These are phyloP conservation scores for Trachelus stipa DNA, from an alignment of 2,888 invertebrate species.

Conservation along the genomic window DNA sequence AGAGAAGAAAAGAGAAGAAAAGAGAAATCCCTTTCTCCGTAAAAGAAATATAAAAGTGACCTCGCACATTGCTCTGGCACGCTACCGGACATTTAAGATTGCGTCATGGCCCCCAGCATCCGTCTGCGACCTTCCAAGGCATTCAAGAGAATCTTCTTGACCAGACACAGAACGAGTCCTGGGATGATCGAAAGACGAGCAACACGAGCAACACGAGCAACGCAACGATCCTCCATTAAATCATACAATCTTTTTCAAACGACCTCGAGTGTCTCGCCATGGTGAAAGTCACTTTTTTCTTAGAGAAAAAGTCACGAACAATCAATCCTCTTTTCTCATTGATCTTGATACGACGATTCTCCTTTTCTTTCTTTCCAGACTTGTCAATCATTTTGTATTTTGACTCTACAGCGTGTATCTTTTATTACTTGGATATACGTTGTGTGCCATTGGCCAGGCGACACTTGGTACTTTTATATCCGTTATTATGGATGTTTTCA, in stretches of 20 bases:
- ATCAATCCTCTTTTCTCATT: background rate
- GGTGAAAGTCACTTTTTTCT: slow-evolving; percentile 28
- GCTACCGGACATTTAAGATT: background rate
- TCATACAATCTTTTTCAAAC: slow-evolving; percentile 30
- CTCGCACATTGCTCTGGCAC: background rate
- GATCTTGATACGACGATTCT: slow-evolving; percentile 8
- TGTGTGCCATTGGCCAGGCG: background rate
- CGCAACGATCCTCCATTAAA: slow-evolving; percentile 20
- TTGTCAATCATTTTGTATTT: slow-evolving; percentile 9
- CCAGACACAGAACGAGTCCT: background rate
- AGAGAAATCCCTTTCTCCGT: background rate
- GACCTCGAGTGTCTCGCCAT: slow-evolving; percentile 16
- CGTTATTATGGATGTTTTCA: background rate
- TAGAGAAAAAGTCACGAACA: background rate
- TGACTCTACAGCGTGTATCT: background rate
- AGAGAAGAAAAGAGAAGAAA: background rate
- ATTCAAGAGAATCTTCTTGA: background rate
- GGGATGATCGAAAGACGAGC: background rate
- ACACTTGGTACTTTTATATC: background rate
- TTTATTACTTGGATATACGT: background rate
- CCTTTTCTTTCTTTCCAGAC: slow-evolving; percentile 9
- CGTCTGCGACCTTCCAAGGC: background rate
- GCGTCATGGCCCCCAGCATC: background rate
- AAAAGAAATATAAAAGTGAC: background rate
- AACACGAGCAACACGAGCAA: background rate